phyloP scores from a whole-genome alignment of 2,888 invertebrate genomes.

The Phaonia tiefii region DNA sequence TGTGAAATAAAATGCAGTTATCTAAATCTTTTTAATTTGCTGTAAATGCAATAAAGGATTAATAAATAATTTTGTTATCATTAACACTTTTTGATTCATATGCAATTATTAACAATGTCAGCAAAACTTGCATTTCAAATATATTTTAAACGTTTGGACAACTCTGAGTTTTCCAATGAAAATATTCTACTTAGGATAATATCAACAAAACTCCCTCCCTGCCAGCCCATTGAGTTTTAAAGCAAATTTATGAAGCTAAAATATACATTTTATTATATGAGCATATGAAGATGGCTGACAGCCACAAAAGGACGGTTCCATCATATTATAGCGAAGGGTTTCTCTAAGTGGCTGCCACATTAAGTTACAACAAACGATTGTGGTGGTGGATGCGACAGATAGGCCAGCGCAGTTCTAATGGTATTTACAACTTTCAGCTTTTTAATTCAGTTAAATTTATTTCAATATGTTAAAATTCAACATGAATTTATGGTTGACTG shows the following conservation, averaged over 20 bases:
- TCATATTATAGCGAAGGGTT: constrained; percentile 15
- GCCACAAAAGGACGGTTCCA: neutral
- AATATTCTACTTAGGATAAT: too few species aligned
- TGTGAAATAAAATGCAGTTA: too few species aligned
- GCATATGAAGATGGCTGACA: constrained; percentile 34
- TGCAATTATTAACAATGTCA: too few species aligned
- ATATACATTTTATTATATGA: constrained; percentile 44
- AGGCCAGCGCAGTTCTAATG: neutral
- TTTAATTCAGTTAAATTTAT: neutral
- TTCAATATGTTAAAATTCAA: constrained; percentile 21
- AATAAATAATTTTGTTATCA: too few species aligned
- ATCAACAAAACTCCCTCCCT: too few species aligned
- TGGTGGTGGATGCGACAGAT: constrained; percentile 29
- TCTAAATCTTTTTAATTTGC: too few species aligned
- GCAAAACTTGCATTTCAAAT: too few species aligned
- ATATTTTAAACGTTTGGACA: too few species aligned
- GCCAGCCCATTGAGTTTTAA: too few species aligned
- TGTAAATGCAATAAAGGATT: too few species aligned
- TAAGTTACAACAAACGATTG: constrained; percentile 24
- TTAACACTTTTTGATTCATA: too few species aligned
- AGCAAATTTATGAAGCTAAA: constrained; percentile 33
- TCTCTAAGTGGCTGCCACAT: constrained; percentile 43
- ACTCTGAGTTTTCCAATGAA: too few species aligned
- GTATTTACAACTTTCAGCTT: neutral
- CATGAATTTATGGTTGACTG: constrained; percentile 69